Evolutionary conservation across 53 echinoderm and acorn worm genomes (phyloP), one percentile per base, ranked within the genome.

Genomic region (Pentamera pediparva): DNA sequence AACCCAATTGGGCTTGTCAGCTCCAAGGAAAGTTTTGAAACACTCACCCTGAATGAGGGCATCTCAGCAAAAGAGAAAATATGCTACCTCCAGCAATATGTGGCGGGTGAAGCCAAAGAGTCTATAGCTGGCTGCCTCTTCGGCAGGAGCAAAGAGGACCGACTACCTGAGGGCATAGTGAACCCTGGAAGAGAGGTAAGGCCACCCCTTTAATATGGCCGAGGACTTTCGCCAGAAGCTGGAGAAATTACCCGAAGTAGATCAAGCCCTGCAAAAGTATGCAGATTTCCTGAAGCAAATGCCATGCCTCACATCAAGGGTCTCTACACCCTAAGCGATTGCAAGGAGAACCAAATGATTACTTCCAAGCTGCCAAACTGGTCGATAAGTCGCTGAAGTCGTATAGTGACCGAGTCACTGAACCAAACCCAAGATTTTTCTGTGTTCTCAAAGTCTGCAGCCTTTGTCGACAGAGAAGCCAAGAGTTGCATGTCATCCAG

Each of bases 401-500:
- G 82, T 35, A n/a, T 69, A 3, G 88, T 84, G 36, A 59, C 88
- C 3, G 70, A 59, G 30, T 57, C 62, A 2, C 38, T 83, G 35
- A 75, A 87, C 40, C 54, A 56, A 1, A 13, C 10, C 13, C 58
- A 53, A 2, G 26, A 43, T 3, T 83, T 76, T 43, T 79, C 83
- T 6, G 34, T 74, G n/a, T 78, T 83, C 61, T 39, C 51, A 32
- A 56, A 40, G 30, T 88, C 84, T 64, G 60, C 35, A 32, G 51
- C 18, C 22, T 87, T 83, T 55, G 75, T 78, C 6, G 29, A 41
- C 12, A 65, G 69, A 40, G 83, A 88, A 76, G 88, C 88, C 32
- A n/a, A 61, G 75, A n/a, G 69, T 88, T 5, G 88, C 76, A 13
- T 73, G 84, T 40, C 84, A 88, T 40, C 83, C 88, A 1, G 83